Evolutionary conservation across 2,113 vertebrate species (phyloP), one percentile per base, ranked within the genome.

Genomic region (Myotis davidii): DNA sequence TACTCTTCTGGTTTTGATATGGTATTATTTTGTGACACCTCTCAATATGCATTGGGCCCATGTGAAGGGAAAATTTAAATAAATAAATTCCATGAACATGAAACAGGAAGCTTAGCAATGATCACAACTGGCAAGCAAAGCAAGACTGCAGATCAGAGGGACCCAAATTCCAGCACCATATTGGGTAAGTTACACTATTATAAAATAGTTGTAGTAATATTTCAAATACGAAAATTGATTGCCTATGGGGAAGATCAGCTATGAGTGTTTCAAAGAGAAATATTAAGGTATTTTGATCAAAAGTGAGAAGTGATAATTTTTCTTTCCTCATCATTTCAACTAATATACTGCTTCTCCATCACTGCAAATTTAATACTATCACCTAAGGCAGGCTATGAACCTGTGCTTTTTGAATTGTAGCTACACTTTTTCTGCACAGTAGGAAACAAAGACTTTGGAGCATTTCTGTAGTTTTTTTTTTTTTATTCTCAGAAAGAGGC

Each of bases 11-110:
- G 14, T 65, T 96, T 70, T 54, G 65, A 77, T 65, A 2, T 50
- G 59, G 90, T 94, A 34, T 18, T 85, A 92, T 92, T 96, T 52
- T 52, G 20, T 9, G 21, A 78, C 21, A 45, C 14, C 39, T 95
- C 11, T 94, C n/a, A 13, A 10, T 81, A 50, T 64, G 59, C 45
- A 20, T 39, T 86, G n/a, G n/a, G 6, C 7, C 29, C 27, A 54
- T 21, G 3, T 54, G 27, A 88, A 73, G 27, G 67, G 17, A 90
- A 95, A 77, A 81, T 69, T 79, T 45, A 72, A 94, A 74, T 74
- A 81, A 94, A 54, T 85, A 64, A 92, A 76, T 56, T 56, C 9
- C 3, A 20, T 23, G 2, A 89, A 65, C 42, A 45, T 76, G 61
- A 88, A 92, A 34, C 54, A 64, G 56, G 67, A 89, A 72, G 6